Conservation (phyloP, 1,140 invertebrate species). For the Neodiprion lecontei region DNA sequence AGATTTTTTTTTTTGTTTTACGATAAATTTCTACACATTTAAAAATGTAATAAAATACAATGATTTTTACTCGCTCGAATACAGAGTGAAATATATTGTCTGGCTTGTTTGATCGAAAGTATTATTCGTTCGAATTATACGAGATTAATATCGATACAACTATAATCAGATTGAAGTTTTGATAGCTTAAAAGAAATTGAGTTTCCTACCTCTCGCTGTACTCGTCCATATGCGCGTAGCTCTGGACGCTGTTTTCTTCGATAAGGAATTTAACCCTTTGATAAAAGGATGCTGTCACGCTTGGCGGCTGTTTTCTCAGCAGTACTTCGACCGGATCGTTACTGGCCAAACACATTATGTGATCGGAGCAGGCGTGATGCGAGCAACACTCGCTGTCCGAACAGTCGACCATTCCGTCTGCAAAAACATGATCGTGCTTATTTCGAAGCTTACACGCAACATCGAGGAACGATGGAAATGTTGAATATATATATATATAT, state of each 20-base stretch:
- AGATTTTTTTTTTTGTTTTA: not conserved
- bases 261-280: conserved; percentile 98
- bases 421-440: conserved; percentile 30
- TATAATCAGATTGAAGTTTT: conserved; percentile 17
- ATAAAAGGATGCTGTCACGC: conserved; percentile 96
- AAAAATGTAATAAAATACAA: too few species aligned
- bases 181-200: conserved; percentile 30
- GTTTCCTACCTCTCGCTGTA: conserved; percentile 95
- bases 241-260: conserved; percentile 97
- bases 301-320: conserved; percentile 92
- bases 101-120: not conserved
- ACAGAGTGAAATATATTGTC: not conserved
- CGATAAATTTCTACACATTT: too few species aligned
- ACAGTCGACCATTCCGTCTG: conserved; percentile 98
- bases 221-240: conserved; percentile 95
- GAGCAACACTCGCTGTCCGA: conserved; percentile 96
- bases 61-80: too few species aligned
- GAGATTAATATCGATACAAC: not conserved
- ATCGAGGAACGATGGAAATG: not conserved
- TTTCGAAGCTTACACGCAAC: not conserved
- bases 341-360: conserved; percentile 92
- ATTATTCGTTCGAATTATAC: not conserved
- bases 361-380: conserved; percentile 81
- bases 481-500: not conserved
- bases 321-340: conserved; percentile 96